phyloP scores from a whole-genome alignment of 1,140 invertebrate genomes.

The Formica exsecta region DNA sequence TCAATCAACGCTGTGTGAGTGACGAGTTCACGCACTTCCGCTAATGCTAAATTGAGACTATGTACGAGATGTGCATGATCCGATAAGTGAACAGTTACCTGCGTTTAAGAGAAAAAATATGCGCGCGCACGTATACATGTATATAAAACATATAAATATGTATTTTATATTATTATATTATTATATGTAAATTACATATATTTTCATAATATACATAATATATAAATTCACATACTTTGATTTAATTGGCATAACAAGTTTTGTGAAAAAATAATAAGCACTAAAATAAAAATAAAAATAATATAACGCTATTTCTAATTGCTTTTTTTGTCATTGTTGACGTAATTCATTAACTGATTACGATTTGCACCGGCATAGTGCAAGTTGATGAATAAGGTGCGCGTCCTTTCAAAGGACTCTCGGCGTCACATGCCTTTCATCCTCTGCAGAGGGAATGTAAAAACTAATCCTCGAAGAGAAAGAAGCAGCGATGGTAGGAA shows the following conservation, averaged over 20 bases:
- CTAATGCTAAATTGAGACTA: conserved; percentile 73
- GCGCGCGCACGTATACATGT: no score
- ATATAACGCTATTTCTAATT: background rate
- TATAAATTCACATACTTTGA: background rate
- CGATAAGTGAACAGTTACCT: conserved; percentile 51
- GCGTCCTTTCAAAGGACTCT: conserved; percentile 60
- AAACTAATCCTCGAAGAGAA: conserved; percentile 23
- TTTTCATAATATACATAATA: background rate
- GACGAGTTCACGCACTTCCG: conserved; percentile 75
- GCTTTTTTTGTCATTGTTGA: background rate
- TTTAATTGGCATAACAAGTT: background rate
- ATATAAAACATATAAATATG: background rate
- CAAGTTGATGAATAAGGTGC: background rate
- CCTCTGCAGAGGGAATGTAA: conserved; percentile 40
- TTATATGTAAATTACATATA: no score
- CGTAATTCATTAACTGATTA: background rate
- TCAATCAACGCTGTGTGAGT: conserved; percentile 69
- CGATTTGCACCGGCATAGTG: background rate
- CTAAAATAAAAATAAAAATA: background rate
- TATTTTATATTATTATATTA: no score
- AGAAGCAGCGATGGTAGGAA: conserved; percentile 10
- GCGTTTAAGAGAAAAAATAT: background rate
- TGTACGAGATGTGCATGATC: conserved; percentile 51
- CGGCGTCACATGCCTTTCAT: conserved; percentile 24
- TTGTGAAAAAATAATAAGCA: background rate